Conservation (phyloP, 2,113 vertebrate genomes). For the Galeopterus variegatus region DNA sequence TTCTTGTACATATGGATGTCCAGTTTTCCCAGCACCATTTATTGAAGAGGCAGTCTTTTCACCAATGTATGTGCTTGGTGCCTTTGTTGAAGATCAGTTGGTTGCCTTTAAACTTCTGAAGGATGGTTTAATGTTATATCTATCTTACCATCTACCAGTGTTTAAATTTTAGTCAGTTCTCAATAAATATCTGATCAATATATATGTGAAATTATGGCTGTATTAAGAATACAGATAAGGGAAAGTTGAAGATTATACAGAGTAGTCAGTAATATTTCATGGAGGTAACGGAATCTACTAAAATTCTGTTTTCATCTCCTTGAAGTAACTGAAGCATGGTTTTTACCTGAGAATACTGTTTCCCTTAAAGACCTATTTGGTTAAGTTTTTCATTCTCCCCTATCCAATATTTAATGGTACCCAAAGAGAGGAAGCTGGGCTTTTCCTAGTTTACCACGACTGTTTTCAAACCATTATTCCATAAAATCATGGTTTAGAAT, state of each 20-base stretch:
- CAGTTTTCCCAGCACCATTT: too few species aligned
- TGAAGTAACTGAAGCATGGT: conserved; percentile 29
- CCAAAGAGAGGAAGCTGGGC: neutral
- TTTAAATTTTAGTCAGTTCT: neutral
- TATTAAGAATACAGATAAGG: conserved; percentile 25
- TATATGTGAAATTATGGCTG: neutral
- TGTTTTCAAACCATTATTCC: neutral
- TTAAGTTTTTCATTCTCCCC: conserved; percentile 3
- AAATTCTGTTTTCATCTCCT: conserved; percentile 29
- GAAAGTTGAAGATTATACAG: neutral
- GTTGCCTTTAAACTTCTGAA: conserved; percentile 1
- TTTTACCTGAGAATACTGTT: neutral
- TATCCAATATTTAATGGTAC: neutral
- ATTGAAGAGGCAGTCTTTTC: too few species aligned
- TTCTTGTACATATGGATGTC: too few species aligned
- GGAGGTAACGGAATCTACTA: neutral
- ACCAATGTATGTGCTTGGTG: too few species aligned
- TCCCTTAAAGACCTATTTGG: neutral
- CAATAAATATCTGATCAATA: neutral
- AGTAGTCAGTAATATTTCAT: neutral
- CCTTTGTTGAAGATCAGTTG: too few species aligned
- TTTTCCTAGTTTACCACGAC: neutral
- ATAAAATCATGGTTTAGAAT: neutral
- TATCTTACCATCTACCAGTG: neutral
- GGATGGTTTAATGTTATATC: neutral